Conservation (phyloP, 2,797 vertebrate species). For the Mus minutoides region DNA sequence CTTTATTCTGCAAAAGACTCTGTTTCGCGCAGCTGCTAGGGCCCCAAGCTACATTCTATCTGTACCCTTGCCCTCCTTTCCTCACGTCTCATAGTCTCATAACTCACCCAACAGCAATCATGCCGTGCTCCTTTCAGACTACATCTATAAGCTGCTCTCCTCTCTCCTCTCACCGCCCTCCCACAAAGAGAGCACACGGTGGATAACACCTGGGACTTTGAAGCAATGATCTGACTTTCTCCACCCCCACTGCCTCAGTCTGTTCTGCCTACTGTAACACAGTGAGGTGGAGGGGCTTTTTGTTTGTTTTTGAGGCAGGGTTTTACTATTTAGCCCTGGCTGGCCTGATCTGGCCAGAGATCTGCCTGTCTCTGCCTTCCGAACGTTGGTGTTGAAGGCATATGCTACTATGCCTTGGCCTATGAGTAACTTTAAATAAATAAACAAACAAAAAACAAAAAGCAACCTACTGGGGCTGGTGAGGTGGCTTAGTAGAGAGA, state of each 20-base stretch:
- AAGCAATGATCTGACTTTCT: neutral
- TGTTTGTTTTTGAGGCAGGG: neutral
- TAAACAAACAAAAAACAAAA: neutral
- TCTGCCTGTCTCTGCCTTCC: neutral
- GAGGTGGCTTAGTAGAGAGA: neutral
- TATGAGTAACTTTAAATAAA: neutral
- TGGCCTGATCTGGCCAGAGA: neutral
- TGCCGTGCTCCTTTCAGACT: neutral
- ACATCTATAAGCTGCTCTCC: neutral
- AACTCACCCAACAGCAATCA: neutral
- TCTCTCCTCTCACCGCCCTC: neutral
- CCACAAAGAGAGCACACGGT: fast-evolving
- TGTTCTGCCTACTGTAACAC: neutral
- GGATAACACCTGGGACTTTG: neutral
- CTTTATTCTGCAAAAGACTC: neutral
- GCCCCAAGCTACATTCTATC: neutral
- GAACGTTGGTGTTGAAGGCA: neutral
- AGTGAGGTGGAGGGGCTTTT: neutral
- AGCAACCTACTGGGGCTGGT: neutral
- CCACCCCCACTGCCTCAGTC: neutral
- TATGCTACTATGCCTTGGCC: neutral
- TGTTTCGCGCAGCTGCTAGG: neutral
- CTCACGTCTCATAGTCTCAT: neutral
- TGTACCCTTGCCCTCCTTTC: neutral
- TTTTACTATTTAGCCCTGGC: neutral